Evolutionary conservation across 1,140 invertebrate species (phyloP).

Genomic region (Periplaneta americana): DNA sequence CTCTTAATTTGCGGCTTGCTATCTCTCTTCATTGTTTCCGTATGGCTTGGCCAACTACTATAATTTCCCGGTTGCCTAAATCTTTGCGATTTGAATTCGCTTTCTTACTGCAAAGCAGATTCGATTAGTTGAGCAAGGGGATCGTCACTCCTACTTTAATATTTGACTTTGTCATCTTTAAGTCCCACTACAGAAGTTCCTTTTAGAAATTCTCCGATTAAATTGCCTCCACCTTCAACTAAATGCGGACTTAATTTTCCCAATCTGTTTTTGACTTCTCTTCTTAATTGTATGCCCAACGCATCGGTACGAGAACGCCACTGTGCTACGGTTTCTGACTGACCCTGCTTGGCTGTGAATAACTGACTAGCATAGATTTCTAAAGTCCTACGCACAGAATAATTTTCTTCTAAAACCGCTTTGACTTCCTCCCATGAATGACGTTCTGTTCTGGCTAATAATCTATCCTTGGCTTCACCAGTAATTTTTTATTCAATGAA

Average conservation of each 20-base stretch:
- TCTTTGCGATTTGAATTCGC: background rate
- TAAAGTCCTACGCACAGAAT: background rate
- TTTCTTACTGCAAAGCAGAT: background rate
- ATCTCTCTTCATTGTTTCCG: background rate
- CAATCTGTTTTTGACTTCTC: background rate
- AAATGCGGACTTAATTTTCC: background rate
- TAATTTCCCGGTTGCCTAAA: background rate
- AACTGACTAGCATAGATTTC: background rate
- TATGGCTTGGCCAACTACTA: background rate
- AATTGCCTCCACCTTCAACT: background rate
- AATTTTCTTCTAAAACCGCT: constrained; percentile 5
- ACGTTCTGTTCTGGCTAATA: background rate
- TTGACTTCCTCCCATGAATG: background rate
- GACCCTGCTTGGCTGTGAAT: background rate
- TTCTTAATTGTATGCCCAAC: background rate
- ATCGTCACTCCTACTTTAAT: background rate
- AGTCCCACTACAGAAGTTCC: background rate
- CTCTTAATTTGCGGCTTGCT: background rate
- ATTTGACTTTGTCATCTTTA: background rate
- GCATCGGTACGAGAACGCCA: background rate
- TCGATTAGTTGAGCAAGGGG: background rate
- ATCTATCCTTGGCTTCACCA: background rate
- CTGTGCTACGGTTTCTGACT: background rate
- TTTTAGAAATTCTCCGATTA: background rate
- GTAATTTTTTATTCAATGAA: constrained; percentile 8